Evolutionary conservation across 1,140 invertebrate species (phyloP).

Genomic region (Oedothorax gibbosus): DNA sequence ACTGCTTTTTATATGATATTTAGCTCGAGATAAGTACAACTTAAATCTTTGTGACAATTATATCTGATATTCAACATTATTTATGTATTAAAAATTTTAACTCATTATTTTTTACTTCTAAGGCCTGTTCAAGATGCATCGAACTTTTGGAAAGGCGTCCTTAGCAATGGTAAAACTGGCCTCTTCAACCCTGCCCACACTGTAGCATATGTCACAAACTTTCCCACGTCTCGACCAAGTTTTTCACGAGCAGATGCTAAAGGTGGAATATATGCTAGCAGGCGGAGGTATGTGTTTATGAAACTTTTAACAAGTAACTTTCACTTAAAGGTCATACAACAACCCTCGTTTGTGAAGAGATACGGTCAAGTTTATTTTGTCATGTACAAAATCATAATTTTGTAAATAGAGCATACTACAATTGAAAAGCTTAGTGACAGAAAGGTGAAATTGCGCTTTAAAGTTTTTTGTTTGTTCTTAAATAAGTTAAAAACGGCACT

Average conservation of each 20-base stretch:
- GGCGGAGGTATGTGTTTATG: slow-evolving; percentile 69
- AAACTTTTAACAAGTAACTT: background rate
- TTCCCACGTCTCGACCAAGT: slow-evolving; percentile 77
- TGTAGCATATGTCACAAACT: slow-evolving; percentile 85
- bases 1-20: no score
- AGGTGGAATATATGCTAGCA: slow-evolving; percentile 64
- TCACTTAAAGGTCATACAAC: background rate
- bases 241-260: slow-evolving; percentile 66
- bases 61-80: no score
- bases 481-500: no score
- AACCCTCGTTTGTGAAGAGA: no score
- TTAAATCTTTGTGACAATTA: no score
- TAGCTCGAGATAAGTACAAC: no score
- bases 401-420: no score
- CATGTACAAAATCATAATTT: no score
- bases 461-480: no score
- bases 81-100: background rate
- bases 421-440: no score
- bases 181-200: slow-evolving; percentile 91
- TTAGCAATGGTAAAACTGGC: slow-evolving; percentile 86
- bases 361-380: no score
- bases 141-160: slow-evolving; percentile 85
- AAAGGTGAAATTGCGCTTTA: no score
- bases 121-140: slow-evolving; percentile 61
- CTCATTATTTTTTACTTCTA: background rate